A percentile compares a stretch with the other conserved stretches of the same genome.
These are phyloP conservation scores for Pelmatolapia mariae DNA, from an alignment of 2,113 vertebrate genomes.

Conservation along the genomic window DNA sequence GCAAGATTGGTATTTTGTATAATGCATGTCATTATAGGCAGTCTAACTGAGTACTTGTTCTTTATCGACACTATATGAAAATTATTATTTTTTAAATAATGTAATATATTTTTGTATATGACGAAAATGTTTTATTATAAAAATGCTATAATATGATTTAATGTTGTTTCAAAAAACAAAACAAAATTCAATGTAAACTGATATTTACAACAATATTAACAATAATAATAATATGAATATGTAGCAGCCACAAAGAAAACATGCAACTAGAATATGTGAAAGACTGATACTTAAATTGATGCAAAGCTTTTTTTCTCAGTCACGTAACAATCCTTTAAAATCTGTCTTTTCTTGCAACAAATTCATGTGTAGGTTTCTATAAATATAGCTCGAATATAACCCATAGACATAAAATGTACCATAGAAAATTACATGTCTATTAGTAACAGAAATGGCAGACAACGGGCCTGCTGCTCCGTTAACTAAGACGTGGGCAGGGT, in stretches of 20 bases:
- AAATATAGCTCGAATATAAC: not conserved
- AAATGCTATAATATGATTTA: not conserved
- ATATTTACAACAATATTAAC: not conserved
- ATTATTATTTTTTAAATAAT: not conserved
- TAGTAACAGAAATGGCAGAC: not conserved
- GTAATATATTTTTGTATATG: not conserved
- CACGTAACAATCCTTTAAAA: not conserved
- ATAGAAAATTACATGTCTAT: not conserved
- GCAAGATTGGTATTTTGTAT: not conserved
- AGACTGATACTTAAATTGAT: not conserved
- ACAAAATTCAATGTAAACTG: not conserved
- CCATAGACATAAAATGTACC: not conserved
- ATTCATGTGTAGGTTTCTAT: not conserved
- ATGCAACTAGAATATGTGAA: not conserved
- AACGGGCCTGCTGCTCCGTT: not conserved
- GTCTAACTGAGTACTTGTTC: not conserved
- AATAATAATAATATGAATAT: not conserved
- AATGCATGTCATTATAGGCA: not conserved
- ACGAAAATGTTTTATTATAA: not conserved
- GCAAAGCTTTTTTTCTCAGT: not conserved
- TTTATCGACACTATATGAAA: not conserved
- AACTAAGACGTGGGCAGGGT: not conserved
- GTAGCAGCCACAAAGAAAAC: not conserved
- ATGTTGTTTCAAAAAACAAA: not conserved
- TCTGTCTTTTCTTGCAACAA: not conserved